Conservation (phyloP, 1,140 invertebrate species). For the Drosophila busckii region DNA sequence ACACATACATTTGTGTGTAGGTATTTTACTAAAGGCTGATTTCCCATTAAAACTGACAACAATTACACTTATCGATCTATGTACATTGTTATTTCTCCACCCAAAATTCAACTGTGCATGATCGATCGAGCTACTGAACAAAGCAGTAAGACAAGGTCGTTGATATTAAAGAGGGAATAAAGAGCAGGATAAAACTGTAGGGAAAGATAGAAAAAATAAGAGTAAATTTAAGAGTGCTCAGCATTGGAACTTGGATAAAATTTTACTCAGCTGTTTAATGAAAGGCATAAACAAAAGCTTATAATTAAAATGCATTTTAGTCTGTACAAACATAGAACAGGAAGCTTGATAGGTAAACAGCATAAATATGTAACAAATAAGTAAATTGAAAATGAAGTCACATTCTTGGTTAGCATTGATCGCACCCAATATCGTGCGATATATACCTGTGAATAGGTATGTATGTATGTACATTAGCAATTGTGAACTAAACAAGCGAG, state of each 20-base stretch:
- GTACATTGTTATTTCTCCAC: constrained; percentile 41
- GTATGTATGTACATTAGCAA: no score
- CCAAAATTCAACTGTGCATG: constrained; percentile 71
- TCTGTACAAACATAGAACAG: constrained; percentile 3
- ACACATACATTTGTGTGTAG: no score
- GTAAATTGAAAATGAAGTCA: background rate
- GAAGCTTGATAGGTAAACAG: constrained; percentile 7
- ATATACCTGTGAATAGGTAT: no score
- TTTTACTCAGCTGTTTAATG: constrained; percentile 40
- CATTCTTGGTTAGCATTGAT: no score
- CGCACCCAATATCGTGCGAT: no score
- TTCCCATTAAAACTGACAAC: constrained; percentile 25
- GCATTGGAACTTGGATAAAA: constrained; percentile 57
- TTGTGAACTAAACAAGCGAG: no score
- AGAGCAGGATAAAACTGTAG: constrained; percentile 29
- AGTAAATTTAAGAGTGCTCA: background rate
- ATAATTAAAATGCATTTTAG: background rate
- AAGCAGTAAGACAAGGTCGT: constrained; percentile 58
- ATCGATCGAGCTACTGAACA: constrained; percentile 42
- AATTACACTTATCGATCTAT: constrained; percentile 48
- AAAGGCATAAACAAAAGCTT: background rate
- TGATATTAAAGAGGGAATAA: constrained; percentile 15
- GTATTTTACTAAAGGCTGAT: no score
- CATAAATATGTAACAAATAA: constrained; percentile 12
- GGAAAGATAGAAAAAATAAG: background rate